Percentiles rank a stretch among this genome's conserved stretches.
These are phyloP conservation scores for Orycteropus afer DNA, from an alignment of 2,113 vertebrate species.

Conservation along the genomic window DNA sequence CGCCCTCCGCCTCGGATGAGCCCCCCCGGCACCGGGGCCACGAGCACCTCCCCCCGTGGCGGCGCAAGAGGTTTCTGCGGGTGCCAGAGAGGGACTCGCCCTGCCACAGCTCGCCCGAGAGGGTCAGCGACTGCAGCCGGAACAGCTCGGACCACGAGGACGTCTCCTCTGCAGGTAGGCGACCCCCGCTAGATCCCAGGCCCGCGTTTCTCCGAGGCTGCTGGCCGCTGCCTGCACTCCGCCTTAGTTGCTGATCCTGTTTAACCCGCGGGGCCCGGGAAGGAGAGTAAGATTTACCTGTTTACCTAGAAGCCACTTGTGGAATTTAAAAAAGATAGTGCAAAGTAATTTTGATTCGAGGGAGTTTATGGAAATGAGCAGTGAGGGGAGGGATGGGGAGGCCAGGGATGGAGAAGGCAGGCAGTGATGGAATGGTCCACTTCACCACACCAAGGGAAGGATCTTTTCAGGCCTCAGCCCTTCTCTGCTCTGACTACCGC, in stretches of 20 bases:
- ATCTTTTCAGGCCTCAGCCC: not conserved
- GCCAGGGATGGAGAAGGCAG: not conserved
- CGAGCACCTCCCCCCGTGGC: slow-evolving; percentile 65
- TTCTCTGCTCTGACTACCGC: not conserved
- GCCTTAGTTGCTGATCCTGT: not conserved
- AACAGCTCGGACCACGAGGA: slow-evolving; percentile 95
- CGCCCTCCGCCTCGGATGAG: slow-evolving; percentile 8
- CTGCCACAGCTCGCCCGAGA: slow-evolving; percentile 91
- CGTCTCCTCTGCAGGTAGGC: slow-evolving; percentile 90
- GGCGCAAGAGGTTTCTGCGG: slow-evolving; percentile 60
- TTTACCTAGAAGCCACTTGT: slow-evolving; percentile 39
- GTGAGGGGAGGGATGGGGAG: not conserved
- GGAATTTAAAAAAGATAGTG: slow-evolving; percentile 8
- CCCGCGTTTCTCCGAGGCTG: not conserved
- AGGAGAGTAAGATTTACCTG: not conserved
- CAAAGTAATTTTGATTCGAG: not conserved
- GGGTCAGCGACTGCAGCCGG: slow-evolving; percentile 88
- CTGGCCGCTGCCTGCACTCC: not conserved
- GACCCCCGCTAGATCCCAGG: not conserved
- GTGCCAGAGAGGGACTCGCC: slow-evolving; percentile 76
- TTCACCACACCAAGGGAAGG: not conserved
- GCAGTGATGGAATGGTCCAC: not conserved
- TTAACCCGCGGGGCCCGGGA: not conserved
- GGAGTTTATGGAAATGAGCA: slow-evolving; percentile 11
- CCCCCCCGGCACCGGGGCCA: slow-evolving; percentile 39